Evolutionary conservation across 1,140 invertebrate species (phyloP).

Genomic region (Cardiocondyla obscurior): DNA sequence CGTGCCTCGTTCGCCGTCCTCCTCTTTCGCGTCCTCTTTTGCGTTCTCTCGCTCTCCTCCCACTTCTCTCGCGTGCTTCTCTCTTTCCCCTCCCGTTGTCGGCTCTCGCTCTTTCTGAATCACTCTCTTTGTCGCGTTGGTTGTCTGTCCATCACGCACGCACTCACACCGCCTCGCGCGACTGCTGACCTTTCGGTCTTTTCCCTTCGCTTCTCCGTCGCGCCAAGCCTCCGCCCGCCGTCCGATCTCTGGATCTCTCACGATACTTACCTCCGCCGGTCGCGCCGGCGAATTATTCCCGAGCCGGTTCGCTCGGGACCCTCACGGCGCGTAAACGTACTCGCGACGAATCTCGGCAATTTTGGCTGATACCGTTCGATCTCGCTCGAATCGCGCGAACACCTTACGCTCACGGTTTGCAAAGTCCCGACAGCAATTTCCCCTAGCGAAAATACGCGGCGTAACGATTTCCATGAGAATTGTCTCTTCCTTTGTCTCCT

Average conservation of each 20-base stretch:
- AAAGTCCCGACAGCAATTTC: constrained; percentile 4
- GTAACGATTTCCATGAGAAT: not conserved
- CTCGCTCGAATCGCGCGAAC: not conserved
- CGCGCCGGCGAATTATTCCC: not conserved
- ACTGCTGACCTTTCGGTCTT: constrained; percentile 18
- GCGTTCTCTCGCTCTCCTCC: not conserved
- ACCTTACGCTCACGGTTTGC: not conserved
- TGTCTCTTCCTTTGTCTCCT: not conserved
- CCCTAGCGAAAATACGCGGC: not conserved
- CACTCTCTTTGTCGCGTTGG: constrained; percentile 31
- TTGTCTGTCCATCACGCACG: constrained; percentile 11
- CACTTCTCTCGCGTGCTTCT: not conserved
- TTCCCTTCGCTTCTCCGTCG: not conserved
- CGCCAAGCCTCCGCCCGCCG: not conserved
- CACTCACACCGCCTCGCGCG: not conserved
- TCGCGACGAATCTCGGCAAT: too few relatives aligned
- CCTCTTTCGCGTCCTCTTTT: not conserved
- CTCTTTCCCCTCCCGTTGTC: not conserved
- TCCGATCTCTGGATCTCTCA: not conserved
- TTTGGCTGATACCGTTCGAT: constrained; percentile 30
- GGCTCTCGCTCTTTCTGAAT: not conserved
- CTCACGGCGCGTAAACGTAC: too few relatives aligned
- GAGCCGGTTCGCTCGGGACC: not conserved
- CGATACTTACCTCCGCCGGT: not conserved
- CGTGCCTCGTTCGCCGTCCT: constrained; percentile 38